Conservation (phyloP, 37 sponge, comb jelly and placozoan species). For the Axinella damicornis region DNA sequence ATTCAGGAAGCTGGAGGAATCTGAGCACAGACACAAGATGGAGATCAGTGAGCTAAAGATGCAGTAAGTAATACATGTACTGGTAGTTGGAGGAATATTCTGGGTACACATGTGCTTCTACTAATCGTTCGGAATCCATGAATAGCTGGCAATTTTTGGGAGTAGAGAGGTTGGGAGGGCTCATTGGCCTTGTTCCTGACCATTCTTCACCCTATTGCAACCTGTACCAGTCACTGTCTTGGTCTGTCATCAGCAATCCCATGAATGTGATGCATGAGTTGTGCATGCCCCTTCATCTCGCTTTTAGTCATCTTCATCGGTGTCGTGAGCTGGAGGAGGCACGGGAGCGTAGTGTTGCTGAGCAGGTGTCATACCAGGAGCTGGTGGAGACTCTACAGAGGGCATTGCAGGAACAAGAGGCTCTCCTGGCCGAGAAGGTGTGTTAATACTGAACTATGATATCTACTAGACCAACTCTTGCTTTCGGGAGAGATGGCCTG, state of each 20-base stretch:
- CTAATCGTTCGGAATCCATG: too few species aligned
- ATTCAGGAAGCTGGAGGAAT: constrained; percentile 32
- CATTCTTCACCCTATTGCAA: too few species aligned
- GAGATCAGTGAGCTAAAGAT: constrained; percentile 35
- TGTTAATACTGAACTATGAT: not conserved
- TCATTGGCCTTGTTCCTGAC: too few species aligned
- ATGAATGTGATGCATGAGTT: too few species aligned
- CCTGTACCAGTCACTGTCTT: too few species aligned
- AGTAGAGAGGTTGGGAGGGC: too few species aligned
- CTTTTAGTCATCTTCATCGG: constrained; percentile 9
- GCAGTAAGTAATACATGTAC: constrained; percentile 53
- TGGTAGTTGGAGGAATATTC: too few species aligned
- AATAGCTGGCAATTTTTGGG: too few species aligned
- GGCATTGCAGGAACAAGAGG: not conserved
- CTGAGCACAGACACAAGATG: constrained; percentile 26
- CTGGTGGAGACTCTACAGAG: constrained; percentile 19
- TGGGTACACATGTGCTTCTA: too few species aligned
- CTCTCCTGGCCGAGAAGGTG: constrained; percentile 46
- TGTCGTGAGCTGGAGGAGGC: constrained; percentile 17
- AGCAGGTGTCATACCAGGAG: not conserved
- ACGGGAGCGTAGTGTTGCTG: constrained; percentile 16
- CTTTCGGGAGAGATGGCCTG: too few species aligned
- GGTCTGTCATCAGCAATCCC: too few species aligned
- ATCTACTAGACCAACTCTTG: too few species aligned
- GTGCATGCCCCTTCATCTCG: not conserved